Conservation (phyloP, 2,113 vertebrate species). For the Cynoglossus semilaevis region DNA sequence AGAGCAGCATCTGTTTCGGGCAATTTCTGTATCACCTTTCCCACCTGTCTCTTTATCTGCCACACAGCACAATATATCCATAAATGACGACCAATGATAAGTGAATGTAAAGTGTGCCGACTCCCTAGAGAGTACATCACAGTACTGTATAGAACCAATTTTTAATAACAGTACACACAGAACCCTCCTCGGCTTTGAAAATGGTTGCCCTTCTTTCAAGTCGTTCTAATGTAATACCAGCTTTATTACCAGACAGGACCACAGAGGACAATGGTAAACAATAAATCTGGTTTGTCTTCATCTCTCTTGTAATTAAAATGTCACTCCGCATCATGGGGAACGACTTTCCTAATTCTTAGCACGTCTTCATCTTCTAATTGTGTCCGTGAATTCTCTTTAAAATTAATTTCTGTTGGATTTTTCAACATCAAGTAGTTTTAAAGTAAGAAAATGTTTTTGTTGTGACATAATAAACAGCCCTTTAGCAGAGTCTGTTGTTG, state of each 20-base stretch:
- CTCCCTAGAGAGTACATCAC: slow-evolving; percentile 14
- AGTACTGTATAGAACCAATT: slow-evolving; percentile 8
- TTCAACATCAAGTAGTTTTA: slow-evolving; percentile 47
- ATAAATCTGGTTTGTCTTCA: slow-evolving; percentile 53
- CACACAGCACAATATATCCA: not conserved
- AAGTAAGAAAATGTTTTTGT: slow-evolving; percentile 35
- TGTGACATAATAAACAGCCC: not conserved
- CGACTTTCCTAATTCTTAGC: slow-evolving; percentile 33
- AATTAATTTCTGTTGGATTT: slow-evolving; percentile 33
- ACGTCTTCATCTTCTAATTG: slow-evolving; percentile 34
- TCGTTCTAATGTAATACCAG: slow-evolving; percentile 27
- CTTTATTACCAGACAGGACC: slow-evolving; percentile 48
- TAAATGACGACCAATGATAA: slow-evolving; percentile 35
- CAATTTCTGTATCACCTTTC: slow-evolving; percentile 6
- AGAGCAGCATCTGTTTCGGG: slow-evolving; percentile 15
- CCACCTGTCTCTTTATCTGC: slow-evolving; percentile 11
- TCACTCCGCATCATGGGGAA: slow-evolving; percentile 42
- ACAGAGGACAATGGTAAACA: slow-evolving; percentile 51
- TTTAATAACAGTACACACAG: not conserved
- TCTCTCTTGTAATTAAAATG: slow-evolving; percentile 55
- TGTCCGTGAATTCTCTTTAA: slow-evolving; percentile 37
- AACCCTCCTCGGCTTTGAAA: too few relatives aligned
- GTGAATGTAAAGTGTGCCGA: slow-evolving; percentile 9
- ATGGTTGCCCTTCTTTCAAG: not conserved
- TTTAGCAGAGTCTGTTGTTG: too few relatives aligned